A percentile compares a stretch with the other conserved stretches of the same genome.
Evolutionary conservation across 1,140 invertebrate species (phyloP).

Genomic region (Papilio dardanus): DNA sequence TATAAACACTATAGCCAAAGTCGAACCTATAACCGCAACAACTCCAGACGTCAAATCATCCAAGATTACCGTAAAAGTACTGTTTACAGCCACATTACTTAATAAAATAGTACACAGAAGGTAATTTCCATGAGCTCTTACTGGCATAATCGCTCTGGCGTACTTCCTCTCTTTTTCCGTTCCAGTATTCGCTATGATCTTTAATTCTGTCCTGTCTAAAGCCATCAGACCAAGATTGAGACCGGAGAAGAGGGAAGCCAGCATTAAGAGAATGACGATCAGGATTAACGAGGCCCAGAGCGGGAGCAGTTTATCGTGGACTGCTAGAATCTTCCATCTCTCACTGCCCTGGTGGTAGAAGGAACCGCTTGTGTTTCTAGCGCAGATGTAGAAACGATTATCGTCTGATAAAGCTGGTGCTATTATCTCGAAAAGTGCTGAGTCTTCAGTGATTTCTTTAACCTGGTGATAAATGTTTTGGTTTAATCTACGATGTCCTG

Average conservation of each 20-base stretch:
- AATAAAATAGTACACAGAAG: conserved; percentile 97
- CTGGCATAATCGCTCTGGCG: conserved; percentile 93
- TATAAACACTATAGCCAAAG: conserved; percentile 97
- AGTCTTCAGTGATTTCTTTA: conserved; percentile 64
- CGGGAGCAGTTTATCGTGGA: conserved; percentile 88
- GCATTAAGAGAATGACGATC: conserved; percentile 89
- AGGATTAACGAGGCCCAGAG: conserved; percentile 90
- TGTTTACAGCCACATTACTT: conserved; percentile 99
- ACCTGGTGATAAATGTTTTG: conserved; percentile 54
- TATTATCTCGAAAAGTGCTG: conserved; percentile 82
- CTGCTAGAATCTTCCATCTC: conserved; percentile 85
- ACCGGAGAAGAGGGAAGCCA: conserved; percentile 97
- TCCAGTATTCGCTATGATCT: conserved; percentile 95
- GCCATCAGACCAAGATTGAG: conserved; percentile 98
- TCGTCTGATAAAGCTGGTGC: conserved; percentile 83
- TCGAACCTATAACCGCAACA: conserved; percentile 94
- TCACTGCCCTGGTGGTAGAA: conserved; percentile 90
- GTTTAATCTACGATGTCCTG: too few relatives aligned
- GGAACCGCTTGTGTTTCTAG: conserved; percentile 80
- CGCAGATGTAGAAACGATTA: conserved; percentile 86
- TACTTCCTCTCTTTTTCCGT: conserved; percentile 90
- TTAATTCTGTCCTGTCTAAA: conserved; percentile 96
- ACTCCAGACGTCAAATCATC: conserved; percentile 96
- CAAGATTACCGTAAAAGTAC: conserved; percentile 96
- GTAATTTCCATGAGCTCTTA: conserved; percentile 96